Evolutionary conservation across 64 coral and sea anemone species (phyloP).

Genomic region (Hydrozoanthus tunicans): DNA sequence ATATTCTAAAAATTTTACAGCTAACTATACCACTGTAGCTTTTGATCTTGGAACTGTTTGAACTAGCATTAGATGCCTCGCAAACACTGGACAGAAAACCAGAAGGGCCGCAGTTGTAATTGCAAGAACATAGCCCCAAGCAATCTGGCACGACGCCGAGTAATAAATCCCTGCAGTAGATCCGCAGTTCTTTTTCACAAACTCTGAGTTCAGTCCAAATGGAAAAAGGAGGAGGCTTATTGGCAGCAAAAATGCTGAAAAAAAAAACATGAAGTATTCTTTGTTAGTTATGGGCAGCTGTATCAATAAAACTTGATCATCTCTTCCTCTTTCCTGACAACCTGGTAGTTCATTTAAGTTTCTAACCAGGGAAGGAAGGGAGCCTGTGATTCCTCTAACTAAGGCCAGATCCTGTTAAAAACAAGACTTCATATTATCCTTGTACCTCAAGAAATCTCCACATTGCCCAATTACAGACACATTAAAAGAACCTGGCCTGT

Average conservation of each 20-base stretch:
- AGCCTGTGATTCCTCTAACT: no score
- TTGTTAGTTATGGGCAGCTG: neutral
- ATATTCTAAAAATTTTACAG: no score
- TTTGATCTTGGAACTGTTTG: conserved; percentile 55
- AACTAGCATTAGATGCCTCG: conserved; percentile 43
- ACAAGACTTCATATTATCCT: no score
- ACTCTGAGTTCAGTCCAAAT: conserved; percentile 59
- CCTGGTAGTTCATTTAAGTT: no score
- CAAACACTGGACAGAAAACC: conserved; percentile 69
- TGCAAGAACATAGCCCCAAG: conserved; percentile 68
- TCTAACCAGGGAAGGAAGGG: no score
- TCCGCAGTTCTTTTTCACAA: conserved; percentile 58
- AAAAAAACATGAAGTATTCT: neutral
- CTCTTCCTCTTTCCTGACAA: no score
- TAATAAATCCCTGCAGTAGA: conserved; percentile 37
- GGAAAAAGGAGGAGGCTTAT: conserved; percentile 56
- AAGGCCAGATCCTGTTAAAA: no score
- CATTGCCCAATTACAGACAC: no score
- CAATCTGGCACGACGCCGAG: conserved; percentile 55
- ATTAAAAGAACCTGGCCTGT: no score
- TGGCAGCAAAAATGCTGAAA: conserved; percentile 56
- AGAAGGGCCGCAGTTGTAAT: conserved; percentile 56
- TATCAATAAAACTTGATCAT: no score
- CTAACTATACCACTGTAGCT: conserved; percentile 67
- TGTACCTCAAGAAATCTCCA: no score